Evolutionary conservation across 2,113 vertebrate genomes (phyloP), one percentile per base, ranked within the genome.

Genomic region (Rana temporaria): DNA sequence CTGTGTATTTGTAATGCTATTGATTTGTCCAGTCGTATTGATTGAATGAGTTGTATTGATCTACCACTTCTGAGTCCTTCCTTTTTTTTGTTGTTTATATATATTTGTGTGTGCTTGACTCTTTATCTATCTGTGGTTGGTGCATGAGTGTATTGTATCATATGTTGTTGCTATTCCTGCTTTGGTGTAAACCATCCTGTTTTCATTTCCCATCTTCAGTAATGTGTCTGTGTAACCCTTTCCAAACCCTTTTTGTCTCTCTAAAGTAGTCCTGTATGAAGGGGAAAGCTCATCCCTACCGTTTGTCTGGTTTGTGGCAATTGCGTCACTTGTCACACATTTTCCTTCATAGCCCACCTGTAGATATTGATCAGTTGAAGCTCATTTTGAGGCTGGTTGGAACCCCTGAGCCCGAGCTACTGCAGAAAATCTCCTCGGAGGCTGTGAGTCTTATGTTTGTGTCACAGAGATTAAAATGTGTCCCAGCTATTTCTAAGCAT

Each of bases 301-400:
- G 9, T 57, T 57, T 59, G 65, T 60, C 83, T 84, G 85, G 80
- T 82, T 78, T 76, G 67, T 89, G 87, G 86, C 88, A 90, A 87
- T 86, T 87, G 90, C 92, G 87, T 88, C 83, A 91, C 92, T 92
- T 92, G 91, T 94, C 93, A 92, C 91, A 92, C 91, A 92, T 98
- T 98, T 98, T 98, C 96, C 97, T 98, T 98, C 95, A 99, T 96
- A 94, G 92, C 92, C 93, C 92, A 91, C 91, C 90, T 92, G 90
- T 97, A 99, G 97, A 99, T 95, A 98, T 98, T 98, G 97, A 98
- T 98, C 97, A 98, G 92, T 98, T 99, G 96, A 97, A 97, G 95
- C 95, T 95, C 93, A 97, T 98, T 94, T 95, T 98, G 96, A 94
- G 93, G 94, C 95, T 97, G 93, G 95, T 98, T 92, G 96, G 97